Conservation (phyloP, 2,113 vertebrate species). For the Nothoprocta perdicaria region DNA sequence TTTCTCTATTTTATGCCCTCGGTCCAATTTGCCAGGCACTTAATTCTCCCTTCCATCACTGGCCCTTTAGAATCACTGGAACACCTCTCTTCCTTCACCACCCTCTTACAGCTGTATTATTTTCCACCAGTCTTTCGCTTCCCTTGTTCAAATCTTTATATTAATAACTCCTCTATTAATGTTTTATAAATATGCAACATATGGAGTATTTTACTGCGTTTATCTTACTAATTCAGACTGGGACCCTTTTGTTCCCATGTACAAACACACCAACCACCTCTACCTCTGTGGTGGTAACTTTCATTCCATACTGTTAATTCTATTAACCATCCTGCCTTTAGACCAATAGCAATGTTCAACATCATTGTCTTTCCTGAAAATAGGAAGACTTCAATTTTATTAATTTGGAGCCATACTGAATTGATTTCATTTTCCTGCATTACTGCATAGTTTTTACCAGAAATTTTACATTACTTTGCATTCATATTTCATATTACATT, state of each 20-base stretch:
- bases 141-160: background rate
- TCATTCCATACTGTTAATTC: background rate
- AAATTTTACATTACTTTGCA: background rate
- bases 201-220: background rate
- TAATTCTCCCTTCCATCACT: background rate
- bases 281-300: background rate
- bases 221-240: background rate
- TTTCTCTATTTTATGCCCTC: background rate
- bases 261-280: background rate
- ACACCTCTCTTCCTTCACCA: background rate
- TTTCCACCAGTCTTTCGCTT: background rate
- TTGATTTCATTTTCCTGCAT: background rate
- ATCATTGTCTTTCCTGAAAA: background rate
- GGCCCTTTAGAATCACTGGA: background rate
- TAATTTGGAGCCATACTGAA: background rate
- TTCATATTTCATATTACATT: no score
- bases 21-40: rapidly evolving
- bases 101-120: background rate
- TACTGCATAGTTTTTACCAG: background rate
- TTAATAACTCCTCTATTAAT: background rate
- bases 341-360: background rate
- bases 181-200: background rate
- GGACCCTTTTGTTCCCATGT: background rate
- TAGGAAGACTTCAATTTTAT: background rate
- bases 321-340: background rate